phyloP scores from a whole-genome alignment of 2,888 invertebrate genomes.

The Venusia cambrica region DNA sequence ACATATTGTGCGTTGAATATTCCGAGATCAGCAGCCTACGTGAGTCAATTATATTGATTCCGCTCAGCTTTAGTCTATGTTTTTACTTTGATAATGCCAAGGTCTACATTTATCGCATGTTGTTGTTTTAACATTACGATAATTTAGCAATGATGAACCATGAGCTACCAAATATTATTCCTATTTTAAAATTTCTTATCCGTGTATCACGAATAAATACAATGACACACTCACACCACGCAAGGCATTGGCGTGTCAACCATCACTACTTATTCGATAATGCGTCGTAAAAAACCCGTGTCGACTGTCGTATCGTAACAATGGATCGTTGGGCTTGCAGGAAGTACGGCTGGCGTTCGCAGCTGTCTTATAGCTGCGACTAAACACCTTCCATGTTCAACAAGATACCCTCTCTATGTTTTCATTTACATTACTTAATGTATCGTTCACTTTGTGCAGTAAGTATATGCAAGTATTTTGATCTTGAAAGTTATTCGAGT shows the following conservation, averaged over 20 bases:
- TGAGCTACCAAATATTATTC: constrained; percentile 18
- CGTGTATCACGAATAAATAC: constrained; percentile 41
- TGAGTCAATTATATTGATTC: constrained; percentile 3
- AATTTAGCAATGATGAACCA: constrained; percentile 17
- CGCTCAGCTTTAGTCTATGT: background rate
- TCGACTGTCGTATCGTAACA: constrained; percentile 50
- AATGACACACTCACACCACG: constrained; percentile 34
- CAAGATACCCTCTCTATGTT: constrained; percentile 15
- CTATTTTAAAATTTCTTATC: constrained; percentile 29
- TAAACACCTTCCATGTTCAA: constrained; percentile 33
- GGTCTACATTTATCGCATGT: constrained; percentile 15
- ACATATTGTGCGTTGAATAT: constrained; percentile 1
- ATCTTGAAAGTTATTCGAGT: constrained; percentile 6
- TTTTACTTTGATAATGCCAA: constrained; percentile 20
- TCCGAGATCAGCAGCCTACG: constrained; percentile 2
- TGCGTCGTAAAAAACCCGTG: constrained; percentile 53
- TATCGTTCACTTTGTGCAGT: background rate
- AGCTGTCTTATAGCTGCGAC: constrained; percentile 47
- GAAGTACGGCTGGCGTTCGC: constrained; percentile 61
- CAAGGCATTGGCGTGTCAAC: constrained; percentile 32
- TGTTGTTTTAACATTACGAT: constrained; percentile 14
- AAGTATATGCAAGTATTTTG: no score
- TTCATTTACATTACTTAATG: constrained; percentile 1
- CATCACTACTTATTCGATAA: constrained; percentile 42
- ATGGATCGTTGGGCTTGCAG: constrained; percentile 65